Evolutionary conservation across 2,113 vertebrate genomes (phyloP).

Genomic region (Sapajus apella): DNA sequence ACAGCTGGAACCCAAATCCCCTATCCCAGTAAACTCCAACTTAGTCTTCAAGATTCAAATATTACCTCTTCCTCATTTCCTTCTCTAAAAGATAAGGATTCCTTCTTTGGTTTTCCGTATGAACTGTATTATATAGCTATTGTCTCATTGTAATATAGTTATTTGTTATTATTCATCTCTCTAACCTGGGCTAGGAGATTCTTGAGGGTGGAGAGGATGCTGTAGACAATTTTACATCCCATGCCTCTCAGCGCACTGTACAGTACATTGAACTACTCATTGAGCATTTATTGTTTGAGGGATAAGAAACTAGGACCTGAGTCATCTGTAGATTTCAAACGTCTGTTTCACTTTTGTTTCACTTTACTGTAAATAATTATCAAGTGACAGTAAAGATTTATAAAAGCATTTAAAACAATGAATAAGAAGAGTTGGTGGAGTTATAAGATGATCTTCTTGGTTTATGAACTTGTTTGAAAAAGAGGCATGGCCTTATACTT

Average conservation of each 20-base stretch:
- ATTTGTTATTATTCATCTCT: background rate
- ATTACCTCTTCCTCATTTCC: background rate
- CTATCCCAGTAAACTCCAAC: background rate
- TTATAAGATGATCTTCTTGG: background rate
- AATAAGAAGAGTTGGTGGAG: background rate
- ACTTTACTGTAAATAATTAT: background rate
- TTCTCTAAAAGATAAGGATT: conserved; percentile 10
- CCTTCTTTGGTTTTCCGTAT: background rate
- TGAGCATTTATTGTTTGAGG: background rate
- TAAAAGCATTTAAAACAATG: background rate
- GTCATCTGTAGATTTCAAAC: background rate
- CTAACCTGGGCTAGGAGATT: background rate
- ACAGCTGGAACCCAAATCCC: background rate
- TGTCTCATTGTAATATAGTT: background rate
- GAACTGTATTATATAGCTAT: background rate
- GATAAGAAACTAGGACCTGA: background rate
- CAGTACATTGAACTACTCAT: background rate
- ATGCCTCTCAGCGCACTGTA: background rate
- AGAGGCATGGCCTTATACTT: background rate
- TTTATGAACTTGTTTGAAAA: conserved; percentile 24
- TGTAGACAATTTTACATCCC: background rate
- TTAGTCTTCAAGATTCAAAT: background rate
- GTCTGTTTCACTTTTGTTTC: background rate
- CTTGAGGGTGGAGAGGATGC: background rate
- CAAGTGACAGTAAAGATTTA: background rate